phyloP scores from a whole-genome alignment of 2,113 vertebrate species.

The Silurus meridionalis region DNA sequence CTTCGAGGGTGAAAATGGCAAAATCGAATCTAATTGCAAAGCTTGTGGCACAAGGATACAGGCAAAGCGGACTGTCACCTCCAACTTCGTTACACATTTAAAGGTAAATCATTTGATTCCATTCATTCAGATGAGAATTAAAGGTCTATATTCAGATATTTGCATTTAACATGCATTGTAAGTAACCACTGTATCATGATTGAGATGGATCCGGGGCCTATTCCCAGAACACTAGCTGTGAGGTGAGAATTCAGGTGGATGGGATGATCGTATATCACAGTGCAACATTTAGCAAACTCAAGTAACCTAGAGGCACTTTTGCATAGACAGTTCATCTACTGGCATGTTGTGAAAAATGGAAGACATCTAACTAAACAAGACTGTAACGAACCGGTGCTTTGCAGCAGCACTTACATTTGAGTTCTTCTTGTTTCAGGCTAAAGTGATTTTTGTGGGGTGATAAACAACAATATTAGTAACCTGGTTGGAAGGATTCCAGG shows the following conservation, averaged over 20 bases:
- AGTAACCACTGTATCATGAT: neutral
- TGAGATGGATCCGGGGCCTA: neutral
- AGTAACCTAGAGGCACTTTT: neutral
- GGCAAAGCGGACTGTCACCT: slow-evolving; percentile 78
- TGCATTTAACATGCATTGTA: neutral
- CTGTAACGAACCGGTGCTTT: neutral
- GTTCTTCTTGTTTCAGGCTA: neutral
- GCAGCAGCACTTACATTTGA: neutral
- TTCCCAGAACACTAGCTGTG: neutral
- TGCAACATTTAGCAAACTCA: neutral
- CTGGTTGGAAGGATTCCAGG: too few species aligned
- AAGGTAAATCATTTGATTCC: slow-evolving; percentile 65
- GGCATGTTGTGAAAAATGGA: neutral
- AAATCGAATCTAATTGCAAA: slow-evolving; percentile 81
- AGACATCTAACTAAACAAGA: neutral
- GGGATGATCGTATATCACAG: neutral
- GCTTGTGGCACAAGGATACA: slow-evolving; percentile 79
- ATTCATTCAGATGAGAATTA: neutral
- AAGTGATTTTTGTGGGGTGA: neutral
- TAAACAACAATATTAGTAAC: neutral
- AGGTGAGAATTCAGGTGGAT: neutral
- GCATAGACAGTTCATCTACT: neutral
- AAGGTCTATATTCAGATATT: neutral
- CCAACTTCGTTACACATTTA: slow-evolving; percentile 81
- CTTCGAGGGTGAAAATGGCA: slow-evolving; percentile 80